Conservation (phyloP, 2,888 invertebrate genomes). For the Noctua fimbriata region DNA sequence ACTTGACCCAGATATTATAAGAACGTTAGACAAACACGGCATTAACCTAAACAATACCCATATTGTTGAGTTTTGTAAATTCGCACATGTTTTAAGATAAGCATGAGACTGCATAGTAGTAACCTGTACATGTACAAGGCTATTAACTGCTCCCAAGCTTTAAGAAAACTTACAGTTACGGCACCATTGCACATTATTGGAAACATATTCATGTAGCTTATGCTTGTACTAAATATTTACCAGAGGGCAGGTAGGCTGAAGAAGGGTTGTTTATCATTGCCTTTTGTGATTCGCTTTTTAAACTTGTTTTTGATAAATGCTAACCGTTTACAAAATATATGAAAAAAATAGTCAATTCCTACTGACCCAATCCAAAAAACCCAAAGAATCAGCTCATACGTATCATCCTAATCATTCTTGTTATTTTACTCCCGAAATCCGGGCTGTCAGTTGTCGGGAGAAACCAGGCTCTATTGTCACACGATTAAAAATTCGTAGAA, state of each 20-base stretch:
- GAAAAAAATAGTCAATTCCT: neutral
- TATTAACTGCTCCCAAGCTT: neutral
- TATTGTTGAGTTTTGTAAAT: constrained; percentile 35
- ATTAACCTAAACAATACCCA: constrained; percentile 41
- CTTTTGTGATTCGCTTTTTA: neutral
- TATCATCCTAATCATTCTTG: neutral
- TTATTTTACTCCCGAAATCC: constrained; percentile 44
- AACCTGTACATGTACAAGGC: neutral
- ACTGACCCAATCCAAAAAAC: too few species aligned
- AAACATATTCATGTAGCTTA: neutral
- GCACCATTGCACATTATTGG: neutral
- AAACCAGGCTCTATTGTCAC: constrained; percentile 60
- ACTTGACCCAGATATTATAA: constrained; percentile 40
- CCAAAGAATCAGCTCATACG: neutral
- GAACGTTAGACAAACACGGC: constrained; percentile 18
- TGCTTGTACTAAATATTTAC: neutral
- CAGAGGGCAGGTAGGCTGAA: neutral
- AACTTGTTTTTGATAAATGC: neutral
- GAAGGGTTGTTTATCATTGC: neutral
- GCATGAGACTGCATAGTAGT: neutral
- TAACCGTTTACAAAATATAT: neutral
- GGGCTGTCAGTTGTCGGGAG: constrained; percentile 68
- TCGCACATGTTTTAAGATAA: constrained; percentile 35
- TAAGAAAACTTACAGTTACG: neutral
- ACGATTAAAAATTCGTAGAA: constrained; percentile 61